Conservation (phyloP, 2,797 vertebrate species). For the Nannoperca obscura region DNA sequence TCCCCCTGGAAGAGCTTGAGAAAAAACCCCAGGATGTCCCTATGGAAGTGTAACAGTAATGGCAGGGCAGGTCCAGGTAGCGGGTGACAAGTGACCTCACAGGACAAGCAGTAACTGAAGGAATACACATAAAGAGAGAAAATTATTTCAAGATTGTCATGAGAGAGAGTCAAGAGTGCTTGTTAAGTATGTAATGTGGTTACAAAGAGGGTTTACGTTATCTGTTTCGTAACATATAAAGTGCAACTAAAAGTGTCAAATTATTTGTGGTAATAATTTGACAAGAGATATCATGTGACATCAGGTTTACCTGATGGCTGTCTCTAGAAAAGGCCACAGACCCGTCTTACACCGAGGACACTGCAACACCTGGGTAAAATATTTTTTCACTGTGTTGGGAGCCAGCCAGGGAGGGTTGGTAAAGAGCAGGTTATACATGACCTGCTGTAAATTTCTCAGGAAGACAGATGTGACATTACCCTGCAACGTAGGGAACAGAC, state of each 20-base stretch:
- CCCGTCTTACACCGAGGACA: conserved; percentile 84
- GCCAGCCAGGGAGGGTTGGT: conserved; percentile 90
- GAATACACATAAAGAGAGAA: conserved; percentile 12
- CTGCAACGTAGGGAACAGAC: conserved; percentile 62
- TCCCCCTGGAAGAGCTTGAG: conserved; percentile 91
- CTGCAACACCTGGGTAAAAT: conserved; percentile 90
- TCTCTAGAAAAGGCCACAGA: conserved; percentile 81
- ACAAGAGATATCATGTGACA: not conserved
- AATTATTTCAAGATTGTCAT: too few relatives aligned
- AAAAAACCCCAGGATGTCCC: conserved; percentile 88
- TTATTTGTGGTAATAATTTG: not conserved
- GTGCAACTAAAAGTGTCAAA: not conserved
- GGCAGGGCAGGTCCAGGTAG: conserved; percentile 81
- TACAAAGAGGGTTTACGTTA: not conserved
- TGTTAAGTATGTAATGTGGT: not conserved
- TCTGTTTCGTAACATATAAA: not conserved
- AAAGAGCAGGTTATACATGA: conserved; percentile 84
- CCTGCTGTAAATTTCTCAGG: conserved; percentile 79
- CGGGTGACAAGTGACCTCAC: conserved; percentile 87
- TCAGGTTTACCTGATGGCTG: conserved; percentile 81
- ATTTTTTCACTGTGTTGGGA: conserved; percentile 77
- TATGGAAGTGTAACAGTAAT: conserved; percentile 84
- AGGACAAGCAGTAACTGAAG: conserved; percentile 85
- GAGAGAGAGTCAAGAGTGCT: too few relatives aligned
- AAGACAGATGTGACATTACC: conserved; percentile 80